Evolutionary conservation across 2,797 vertebrate genomes (phyloP), one percentile per base, ranked within the genome.

Genomic region (Rhinella marina): DNA sequence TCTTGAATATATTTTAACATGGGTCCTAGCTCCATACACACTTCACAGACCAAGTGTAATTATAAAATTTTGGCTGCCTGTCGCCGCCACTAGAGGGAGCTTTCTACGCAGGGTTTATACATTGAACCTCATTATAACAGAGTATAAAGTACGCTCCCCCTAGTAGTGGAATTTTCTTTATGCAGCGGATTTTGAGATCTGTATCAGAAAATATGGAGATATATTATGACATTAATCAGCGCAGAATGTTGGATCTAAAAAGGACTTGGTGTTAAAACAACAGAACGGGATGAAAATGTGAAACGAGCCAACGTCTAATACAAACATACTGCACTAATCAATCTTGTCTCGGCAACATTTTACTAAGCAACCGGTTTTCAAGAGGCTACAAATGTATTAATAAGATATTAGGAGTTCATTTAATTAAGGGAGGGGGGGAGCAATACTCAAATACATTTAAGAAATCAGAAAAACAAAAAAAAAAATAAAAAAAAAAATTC

Each of bases 391-490:
- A 17, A 79, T 29, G 27, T 72, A 25, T 25, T 66, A 27, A 56
- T 61, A 32, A 62, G 1, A 23, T n/a, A 75, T 50, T 79, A 57
- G 25, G 4, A 72, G 0, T 7, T 27, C 66, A 50, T 72, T 57
- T 48, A 57, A 86, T 23, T 50, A 83, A 78, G 72, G 21, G 61
- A 21, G 7, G 8, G 21, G 3, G 61, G 3, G 59, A 5, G 21
- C 61, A n/a, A 70, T 11, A 29, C 61, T 70, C 62, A 73, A 87
- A 56, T 84, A 85, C 52, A 77, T 90, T 88, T 73, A 89, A 76
- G 48, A 61, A 75, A 75, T 17, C 13, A 29, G 16, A 1, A 70
- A 14, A 23, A 57, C 17, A 41, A 59, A 19, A 78, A 52, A 88
- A 21, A 73, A 48, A 32, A 7, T 17, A 23, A 73, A 3, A 82